Conservation (phyloP, 1,140 invertebrate genomes). For the Octopus sinensis region DNA sequence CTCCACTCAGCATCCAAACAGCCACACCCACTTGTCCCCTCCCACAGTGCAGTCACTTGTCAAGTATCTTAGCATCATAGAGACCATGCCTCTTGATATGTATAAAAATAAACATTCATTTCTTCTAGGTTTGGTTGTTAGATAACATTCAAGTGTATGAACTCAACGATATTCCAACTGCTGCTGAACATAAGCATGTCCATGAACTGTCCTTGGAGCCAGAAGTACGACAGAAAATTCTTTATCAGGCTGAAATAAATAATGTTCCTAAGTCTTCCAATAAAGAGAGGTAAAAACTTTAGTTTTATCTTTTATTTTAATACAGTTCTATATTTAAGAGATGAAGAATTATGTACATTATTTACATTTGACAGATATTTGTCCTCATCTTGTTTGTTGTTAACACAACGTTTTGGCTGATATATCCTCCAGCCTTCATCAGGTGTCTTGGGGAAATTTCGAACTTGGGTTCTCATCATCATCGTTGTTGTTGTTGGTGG, state of each 20-base stretch:
- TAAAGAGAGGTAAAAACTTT: background rate
- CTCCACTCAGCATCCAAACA: no score
- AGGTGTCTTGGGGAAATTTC: background rate
- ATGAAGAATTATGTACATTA: background rate
- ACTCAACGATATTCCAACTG: constrained; percentile 2
- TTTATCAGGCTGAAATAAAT: background rate
- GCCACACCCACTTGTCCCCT: no score
- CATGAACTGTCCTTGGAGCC: background rate
- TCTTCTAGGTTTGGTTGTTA: background rate
- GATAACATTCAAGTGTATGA: background rate
- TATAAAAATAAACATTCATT: background rate
- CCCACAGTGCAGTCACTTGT: no score
- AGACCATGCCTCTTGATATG: background rate
- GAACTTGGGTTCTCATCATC: background rate
- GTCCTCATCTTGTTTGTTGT: background rate
- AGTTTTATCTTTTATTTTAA: background rate
- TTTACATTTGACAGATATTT: background rate
- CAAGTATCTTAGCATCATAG: background rate
- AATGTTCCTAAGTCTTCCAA: background rate
- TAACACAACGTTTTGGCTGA: background rate
- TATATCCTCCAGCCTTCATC: background rate
- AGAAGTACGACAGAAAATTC: background rate
- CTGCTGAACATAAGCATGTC: constrained; percentile 3
- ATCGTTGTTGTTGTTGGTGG: no score
- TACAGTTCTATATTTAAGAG: background rate